A percentile compares a stretch with the other conserved stretches of the same genome.
These are phyloP conservation scores for Emmelina monodactyla DNA, from an alignment of 2,888 invertebrate species.

Conservation along the genomic window DNA sequence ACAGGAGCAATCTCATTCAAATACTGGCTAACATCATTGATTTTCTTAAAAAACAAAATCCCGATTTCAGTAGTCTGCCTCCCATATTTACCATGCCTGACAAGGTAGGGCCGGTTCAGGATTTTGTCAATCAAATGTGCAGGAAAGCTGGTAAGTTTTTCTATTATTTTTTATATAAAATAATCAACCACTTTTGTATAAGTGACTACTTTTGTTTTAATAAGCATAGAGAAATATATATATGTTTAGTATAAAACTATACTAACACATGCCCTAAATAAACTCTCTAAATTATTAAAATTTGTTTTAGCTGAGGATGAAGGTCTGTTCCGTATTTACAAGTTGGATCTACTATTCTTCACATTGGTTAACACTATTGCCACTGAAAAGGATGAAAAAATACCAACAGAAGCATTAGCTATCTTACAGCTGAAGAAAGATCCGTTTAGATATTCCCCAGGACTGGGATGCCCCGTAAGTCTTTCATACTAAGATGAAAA, in stretches of 20 bases:
- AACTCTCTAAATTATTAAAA: too few relatives aligned
- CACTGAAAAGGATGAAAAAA: constrained; percentile 25
- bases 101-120: constrained; percentile 27
- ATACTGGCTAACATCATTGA: constrained; percentile 39
- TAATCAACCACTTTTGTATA: too few relatives aligned
- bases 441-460: constrained; percentile 35
- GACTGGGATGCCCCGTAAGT: constrained; percentile 35
- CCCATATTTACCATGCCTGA: constrained; percentile 44
- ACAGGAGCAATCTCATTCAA: constrained; percentile 25
- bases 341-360: constrained; percentile 36
- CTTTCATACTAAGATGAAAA: neutral
- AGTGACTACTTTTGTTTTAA: too few relatives aligned
- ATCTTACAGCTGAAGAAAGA: constrained; percentile 34
- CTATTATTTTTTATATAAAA: too few relatives aligned
- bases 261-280: neutral
- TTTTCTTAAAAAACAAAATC: constrained; percentile 28
- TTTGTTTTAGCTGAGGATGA: constrained; percentile 34
- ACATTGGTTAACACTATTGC: constrained; percentile 32
- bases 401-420: constrained; percentile 42
- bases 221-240: too few relatives aligned
- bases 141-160: constrained; percentile 27
- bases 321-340: constrained; percentile 37
- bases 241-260: neutral
- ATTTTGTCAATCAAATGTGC: constrained; percentile 41
- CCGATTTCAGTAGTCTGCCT: constrained; percentile 22